These are phyloP conservation scores for Dufourea novaeangliae DNA, from an alignment of 1,140 invertebrate species.

Conservation along the genomic window DNA sequence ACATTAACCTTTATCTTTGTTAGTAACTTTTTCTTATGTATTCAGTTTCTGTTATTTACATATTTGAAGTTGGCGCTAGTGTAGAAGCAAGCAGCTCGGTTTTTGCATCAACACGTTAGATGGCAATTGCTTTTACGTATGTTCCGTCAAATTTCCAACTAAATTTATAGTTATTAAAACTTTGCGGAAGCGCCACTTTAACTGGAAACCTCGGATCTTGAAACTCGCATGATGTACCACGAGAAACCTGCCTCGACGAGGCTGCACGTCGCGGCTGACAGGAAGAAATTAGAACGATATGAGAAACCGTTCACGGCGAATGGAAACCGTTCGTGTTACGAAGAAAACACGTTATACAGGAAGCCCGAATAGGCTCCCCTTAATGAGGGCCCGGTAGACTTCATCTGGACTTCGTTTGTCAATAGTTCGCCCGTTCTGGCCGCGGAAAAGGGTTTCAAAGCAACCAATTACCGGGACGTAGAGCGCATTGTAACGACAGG, in stretches of 20 bases:
- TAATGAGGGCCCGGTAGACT: not conserved
- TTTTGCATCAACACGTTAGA: not conserved
- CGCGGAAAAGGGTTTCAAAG: not conserved
- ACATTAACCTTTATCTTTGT: no score
- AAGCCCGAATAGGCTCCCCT: conserved; percentile 23
- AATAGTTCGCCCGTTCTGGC: not conserved
- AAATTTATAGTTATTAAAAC: no score
- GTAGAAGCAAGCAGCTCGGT: no score
- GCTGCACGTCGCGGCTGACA: conserved; percentile 2
- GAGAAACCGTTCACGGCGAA: conserved; percentile 12
- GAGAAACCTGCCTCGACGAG: conserved; percentile 10
- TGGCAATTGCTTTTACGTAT: no score
- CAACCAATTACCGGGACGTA: no score
- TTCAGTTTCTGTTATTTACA: no score
- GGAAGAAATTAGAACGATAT: conserved; percentile 38
- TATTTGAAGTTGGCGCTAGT: no score
- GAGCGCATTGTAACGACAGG: no score
- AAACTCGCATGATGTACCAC: not conserved
- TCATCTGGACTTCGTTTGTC: conserved; percentile 22
- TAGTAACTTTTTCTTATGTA: no score
- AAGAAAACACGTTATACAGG: conserved; percentile 28
- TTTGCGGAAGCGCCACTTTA: no score
- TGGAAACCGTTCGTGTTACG: conserved; percentile 13
- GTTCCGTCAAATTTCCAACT: no score
- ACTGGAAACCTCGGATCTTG: not conserved